Base-by-base conservation (phyloP, 92 coral and sea anemone genomes). In the Palythoa grandis region DNA sequence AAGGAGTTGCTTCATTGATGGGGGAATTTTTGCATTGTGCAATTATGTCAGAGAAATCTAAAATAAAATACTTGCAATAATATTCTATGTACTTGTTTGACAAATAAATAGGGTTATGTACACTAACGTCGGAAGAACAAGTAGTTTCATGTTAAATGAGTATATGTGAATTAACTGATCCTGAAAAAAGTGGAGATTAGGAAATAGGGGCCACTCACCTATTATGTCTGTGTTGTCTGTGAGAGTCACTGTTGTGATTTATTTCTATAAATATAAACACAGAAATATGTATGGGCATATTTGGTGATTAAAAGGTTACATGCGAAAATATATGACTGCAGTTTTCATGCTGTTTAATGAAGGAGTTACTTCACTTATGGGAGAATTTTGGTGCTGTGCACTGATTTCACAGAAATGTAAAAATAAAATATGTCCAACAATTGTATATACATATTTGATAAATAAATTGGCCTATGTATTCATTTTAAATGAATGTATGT, bases 221-320 rank as follows among this genome's bases (percentile, higher is more conserved):
- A 58, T 58, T 58, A 63, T 63, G 69, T 63, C 69, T 63, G 11
- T 63, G 29, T 63, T 63, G 69, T 63, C 69, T 63, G 69, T 19
- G 69, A 63, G 69, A 63, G 69, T 63, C 69, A 63, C 69, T 10
- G 19, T 29, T 63, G 69, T 63, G 69, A 63, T 63, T 63, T 63
- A 29, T 5, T 63, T 63, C 69, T 63, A 63, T 20, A 63, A 63
- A 63, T 63, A 63, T 19, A 63, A 63, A 63, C 25, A 63, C 25
- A 63, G 25, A 63, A 63, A 63, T 63, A 63, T 63, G 69, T 63
- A 63, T 63, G 3, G 69, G 69, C 1, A 19, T 63, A 5, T 63
- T 63, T 63, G 11, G 69, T 63, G 69, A 63, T 63, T 63, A 52
- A 52, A 52, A 52, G 54, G 54, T 52, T 52, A 52, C 54, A 52